Percentiles rank a stretch among this genome's conserved stretches.
phyloP scores from a whole-genome alignment of 2,888 invertebrate genomes.

The Sturmia bella region DNA sequence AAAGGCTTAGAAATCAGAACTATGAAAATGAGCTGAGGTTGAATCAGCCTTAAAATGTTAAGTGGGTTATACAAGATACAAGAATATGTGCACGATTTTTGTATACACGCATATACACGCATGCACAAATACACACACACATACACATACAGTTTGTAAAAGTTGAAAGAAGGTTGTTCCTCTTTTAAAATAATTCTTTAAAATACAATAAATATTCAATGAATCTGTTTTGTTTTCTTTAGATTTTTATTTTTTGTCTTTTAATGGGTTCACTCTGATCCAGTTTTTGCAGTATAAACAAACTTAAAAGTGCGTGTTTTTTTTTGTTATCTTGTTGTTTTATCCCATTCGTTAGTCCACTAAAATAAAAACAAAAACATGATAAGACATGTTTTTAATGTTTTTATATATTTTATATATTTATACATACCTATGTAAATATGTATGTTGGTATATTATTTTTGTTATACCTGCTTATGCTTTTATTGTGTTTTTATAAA shows the following conservation, averaged over 20 bases:
- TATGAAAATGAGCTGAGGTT: background rate
- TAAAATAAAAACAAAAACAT: constrained; percentile 20
- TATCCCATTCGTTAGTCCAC: constrained; percentile 8
- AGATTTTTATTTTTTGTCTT: constrained; percentile 12
- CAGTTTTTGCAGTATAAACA: constrained; percentile 35
- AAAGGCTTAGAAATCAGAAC: too few species aligned
- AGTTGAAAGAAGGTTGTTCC: constrained; percentile 31
- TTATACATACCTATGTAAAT: background rate
- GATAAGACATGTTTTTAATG: constrained; percentile 19
- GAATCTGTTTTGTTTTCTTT: background rate
- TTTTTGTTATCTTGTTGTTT: background rate
- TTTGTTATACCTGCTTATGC: background rate
- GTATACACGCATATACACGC: background rate
- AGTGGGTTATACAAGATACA: constrained; percentile 4
- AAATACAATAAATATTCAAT: constrained; percentile 26
- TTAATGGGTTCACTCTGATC: constrained; percentile 37
- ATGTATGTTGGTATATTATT: background rate
- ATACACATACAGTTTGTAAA: background rate
- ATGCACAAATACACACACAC: background rate
- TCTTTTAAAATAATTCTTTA: constrained; percentile 24
- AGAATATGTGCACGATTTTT: background rate
- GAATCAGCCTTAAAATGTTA: background rate
- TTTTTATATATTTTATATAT: too few species aligned
- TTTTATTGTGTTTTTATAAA: constrained; percentile 1
- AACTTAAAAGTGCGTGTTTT: constrained; percentile 31